A percentile compares a stretch with the other conserved stretches of the same genome.
Conservation (phyloP, 2,113 vertebrate species). For the Willisornis vidua region DNA sequence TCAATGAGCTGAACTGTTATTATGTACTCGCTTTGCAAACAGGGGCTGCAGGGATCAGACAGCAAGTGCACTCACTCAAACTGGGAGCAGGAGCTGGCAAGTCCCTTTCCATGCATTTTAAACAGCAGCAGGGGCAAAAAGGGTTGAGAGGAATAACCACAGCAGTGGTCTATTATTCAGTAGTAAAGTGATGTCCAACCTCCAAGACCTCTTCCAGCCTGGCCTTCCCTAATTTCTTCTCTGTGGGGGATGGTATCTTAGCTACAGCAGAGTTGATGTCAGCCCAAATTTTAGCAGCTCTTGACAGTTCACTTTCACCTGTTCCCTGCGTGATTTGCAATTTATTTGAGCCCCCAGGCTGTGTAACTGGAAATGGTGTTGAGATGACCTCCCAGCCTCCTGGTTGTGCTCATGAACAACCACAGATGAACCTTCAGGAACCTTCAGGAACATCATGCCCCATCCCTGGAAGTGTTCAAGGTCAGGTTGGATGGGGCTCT, state of each 20-base stretch:
- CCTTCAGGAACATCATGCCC: too few relatives aligned
- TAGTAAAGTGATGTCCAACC: not conserved
- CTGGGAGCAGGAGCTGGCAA: not conserved
- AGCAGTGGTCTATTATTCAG: not conserved
- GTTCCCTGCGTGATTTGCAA: not conserved
- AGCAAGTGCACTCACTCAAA: not conserved
- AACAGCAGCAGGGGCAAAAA: not conserved
- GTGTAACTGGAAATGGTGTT: not conserved
- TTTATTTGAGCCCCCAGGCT: not conserved
- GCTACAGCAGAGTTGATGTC: not conserved
- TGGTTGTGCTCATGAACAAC: not conserved
- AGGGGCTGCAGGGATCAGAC: not conserved
- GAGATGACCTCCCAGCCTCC: not conserved
- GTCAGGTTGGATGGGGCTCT: accelerated
- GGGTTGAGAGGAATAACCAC: not conserved
- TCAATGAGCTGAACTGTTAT: not conserved
- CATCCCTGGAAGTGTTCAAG: not conserved
- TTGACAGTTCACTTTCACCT: not conserved
- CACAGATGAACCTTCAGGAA: not conserved
- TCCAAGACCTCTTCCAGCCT: not conserved
- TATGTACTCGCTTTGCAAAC: not conserved
- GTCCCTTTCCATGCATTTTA: not conserved
- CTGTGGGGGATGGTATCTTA: not conserved
- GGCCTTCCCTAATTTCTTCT: not conserved
- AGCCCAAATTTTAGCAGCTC: not conserved